Base-by-base conservation (phyloP, 2,113 vertebrate species). In the Ailurus styani region DNA sequence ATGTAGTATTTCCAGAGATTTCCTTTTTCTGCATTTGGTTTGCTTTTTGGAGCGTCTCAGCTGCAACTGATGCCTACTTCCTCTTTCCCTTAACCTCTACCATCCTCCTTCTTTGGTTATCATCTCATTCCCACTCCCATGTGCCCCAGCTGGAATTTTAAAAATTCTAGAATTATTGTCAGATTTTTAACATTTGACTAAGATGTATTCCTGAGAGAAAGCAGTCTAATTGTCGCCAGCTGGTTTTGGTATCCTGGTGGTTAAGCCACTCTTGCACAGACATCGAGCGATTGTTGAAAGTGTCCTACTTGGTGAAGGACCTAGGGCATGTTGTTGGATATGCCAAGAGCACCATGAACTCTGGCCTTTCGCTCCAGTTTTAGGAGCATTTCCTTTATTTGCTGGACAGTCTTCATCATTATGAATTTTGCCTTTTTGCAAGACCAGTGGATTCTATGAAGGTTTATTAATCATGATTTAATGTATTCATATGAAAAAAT, bases 381-480 rank as follows among this genome's bases (percentile, higher is more conserved):
- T 77, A 64, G 84, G 5, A 42, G 11, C 18, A 66, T 77, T 96
- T 89, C n/a, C 25, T 96, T 55, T 93, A 27, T 93, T 92, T n/a
- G 14, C 73, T 62, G 54, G 50, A 42, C 31, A 79, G 52, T 8
- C 12, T 87, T 91, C 95, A 84, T 47, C 79, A 81, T 82, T 73
- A 50, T 95, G 75, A 88, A 60, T 95, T 40, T 79, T 96, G 95
- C 87, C 70, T 87, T 94, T 96, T 96, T 97, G 87, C 86, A 96
- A 70, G 84, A 91, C 73, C 85, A 93, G 55, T 96, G 85, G 73
- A 77, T 94, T 97, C 90, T 95, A 45, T 73, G 97, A 97, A 94
- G 82, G 72, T 95, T 98, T 98, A 96, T 97, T 98, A 97, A 97
- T 98, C 89, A 98, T 98, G 90, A 96, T 97, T 98, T 98, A 98